phyloP scores from a whole-genome alignment of 2,113 vertebrate genomes.

The Crotalus horridus region DNA sequence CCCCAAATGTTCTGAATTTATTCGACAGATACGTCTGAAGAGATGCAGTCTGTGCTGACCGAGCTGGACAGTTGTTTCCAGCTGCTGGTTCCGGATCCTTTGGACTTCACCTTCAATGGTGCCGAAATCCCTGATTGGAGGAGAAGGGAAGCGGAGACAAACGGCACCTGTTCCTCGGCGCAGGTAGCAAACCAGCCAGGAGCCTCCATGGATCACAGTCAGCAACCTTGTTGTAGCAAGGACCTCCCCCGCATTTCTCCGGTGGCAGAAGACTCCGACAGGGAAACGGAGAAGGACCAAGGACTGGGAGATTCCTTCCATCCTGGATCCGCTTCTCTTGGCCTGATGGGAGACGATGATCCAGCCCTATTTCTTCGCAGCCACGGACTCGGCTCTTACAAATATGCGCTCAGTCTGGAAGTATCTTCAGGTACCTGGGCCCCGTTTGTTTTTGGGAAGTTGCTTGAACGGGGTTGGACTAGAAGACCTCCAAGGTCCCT shows the following conservation, averaged over 20 bases:
- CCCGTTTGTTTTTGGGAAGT: neutral
- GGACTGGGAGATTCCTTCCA: neutral
- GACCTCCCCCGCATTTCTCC: conserved; percentile 50
- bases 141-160: rapidly evolving
- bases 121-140: neutral
- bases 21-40: conserved; percentile 73
- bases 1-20: conserved; percentile 15
- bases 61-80: conserved; percentile 87
- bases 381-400: conserved; percentile 85
- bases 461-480: too few relatives aligned
- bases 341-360: conserved; percentile 42
- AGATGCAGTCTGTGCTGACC: conserved; percentile 75
- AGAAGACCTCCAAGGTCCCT: too few relatives aligned
- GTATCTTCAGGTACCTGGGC: conserved; percentile 76
- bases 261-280: neutral
- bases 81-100: conserved; percentile 77
- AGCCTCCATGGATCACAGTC: conserved; percentile 39
- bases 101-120: conserved; percentile 54
- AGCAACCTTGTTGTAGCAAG: conserved; percentile 87
- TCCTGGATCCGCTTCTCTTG: rapidly evolving
- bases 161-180: neutral
- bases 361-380: conserved; percentile 74
- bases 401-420: conserved; percentile 82
- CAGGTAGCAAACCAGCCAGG: neutral
- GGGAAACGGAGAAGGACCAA: neutral